Evolutionary conservation across 2,113 vertebrate genomes (phyloP).

Genomic region (Columbina picui): DNA sequence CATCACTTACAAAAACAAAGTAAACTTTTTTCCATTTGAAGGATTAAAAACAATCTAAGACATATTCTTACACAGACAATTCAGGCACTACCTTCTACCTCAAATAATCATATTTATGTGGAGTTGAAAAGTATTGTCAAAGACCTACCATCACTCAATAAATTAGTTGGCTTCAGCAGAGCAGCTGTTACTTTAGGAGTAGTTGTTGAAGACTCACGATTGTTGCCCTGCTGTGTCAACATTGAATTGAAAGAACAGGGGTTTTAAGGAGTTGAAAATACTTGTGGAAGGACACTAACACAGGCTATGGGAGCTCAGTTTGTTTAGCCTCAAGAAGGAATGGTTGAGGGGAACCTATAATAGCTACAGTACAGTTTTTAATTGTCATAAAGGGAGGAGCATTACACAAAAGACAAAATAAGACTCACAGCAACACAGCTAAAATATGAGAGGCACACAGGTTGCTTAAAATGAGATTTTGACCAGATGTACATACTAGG

Average conservation of each 20-base stretch:
- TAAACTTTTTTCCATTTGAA: not conserved
- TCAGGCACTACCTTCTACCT: not conserved
- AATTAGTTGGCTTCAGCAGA: not conserved
- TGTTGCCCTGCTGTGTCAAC: not conserved
- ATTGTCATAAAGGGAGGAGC: not conserved
- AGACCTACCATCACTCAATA: not conserved
- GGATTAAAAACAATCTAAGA: not conserved
- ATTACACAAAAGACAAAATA: not conserved
- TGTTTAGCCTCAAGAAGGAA: not conserved
- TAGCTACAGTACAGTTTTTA: not conserved
- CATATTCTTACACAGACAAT: not conserved
- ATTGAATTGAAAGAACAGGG: not conserved
- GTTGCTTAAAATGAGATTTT: not conserved
- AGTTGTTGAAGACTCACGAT: fast-evolving
- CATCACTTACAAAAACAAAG: not conserved
- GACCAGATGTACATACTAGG: not conserved
- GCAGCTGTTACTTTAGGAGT: not conserved
- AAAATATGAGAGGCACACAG: not conserved
- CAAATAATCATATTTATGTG: not conserved
- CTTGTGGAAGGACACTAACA: not conserved
- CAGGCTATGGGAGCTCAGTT: not conserved
- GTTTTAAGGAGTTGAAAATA: not conserved
- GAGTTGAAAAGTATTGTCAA: not conserved
- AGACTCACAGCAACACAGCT: not conserved
- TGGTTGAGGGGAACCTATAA: not conserved